These are phyloP conservation scores for Laticauda colubrina DNA, from an alignment of 2,113 vertebrate species.

Conservation along the genomic window DNA sequence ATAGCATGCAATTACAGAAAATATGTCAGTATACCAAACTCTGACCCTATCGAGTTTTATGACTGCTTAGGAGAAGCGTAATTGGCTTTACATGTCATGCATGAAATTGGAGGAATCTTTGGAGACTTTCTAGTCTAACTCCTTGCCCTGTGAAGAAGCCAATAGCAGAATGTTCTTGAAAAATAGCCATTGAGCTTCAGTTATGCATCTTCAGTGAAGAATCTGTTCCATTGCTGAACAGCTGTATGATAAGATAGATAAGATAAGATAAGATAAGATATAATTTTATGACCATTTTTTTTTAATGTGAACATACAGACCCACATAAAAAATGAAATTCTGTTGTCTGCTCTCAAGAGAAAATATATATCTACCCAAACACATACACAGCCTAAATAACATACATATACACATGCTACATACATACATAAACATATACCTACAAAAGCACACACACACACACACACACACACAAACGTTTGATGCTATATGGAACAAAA, in stretches of 20 bases:
- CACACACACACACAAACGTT: too few species aligned
- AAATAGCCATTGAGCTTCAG: neutral
- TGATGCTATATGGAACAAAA: too few species aligned
- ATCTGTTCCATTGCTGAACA: neutral
- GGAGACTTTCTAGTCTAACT: neutral
- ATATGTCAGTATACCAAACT: neutral
- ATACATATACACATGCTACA: too few species aligned
- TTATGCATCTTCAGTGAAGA: neutral
- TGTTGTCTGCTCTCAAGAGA: too few species aligned
- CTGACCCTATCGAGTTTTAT: neutral
- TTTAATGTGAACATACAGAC: too few species aligned
- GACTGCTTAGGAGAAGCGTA: neutral
- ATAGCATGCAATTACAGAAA: neutral
- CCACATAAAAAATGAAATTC: too few species aligned
- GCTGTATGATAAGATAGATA: neutral
- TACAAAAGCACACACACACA: too few species aligned
- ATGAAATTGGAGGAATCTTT: neutral
- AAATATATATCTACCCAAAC: too few species aligned
- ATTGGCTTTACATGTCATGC: neutral
- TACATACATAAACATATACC: too few species aligned
- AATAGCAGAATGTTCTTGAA: neutral
- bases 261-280: too few species aligned
- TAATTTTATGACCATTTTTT: too few species aligned
- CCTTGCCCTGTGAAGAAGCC: neutral
- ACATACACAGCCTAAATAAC: too few species aligned